Evolutionary conservation across 2,113 vertebrate genomes (phyloP).

Genomic region (Excalfactoria chinensis): DNA sequence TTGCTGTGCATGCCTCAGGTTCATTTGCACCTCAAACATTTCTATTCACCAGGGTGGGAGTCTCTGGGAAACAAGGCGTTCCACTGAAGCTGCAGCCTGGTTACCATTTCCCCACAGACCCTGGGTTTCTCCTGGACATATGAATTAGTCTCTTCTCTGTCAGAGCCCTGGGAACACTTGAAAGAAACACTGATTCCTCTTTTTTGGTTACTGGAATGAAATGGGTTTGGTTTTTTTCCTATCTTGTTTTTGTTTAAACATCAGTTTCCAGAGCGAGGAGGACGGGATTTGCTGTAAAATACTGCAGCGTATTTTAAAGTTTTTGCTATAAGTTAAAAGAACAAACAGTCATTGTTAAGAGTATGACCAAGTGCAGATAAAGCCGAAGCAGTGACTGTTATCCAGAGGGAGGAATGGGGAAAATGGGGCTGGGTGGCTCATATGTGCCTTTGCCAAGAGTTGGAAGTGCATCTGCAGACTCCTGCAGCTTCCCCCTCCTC

Average conservation of each 20-base stretch:
- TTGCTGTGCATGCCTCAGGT: accelerated
- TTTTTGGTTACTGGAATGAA: neutral
- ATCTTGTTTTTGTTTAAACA: neutral
- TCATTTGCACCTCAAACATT: neutral
- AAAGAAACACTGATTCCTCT: slow-evolving; percentile 22
- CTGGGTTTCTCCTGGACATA: neutral
- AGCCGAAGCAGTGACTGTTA: neutral
- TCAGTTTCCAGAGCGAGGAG: neutral
- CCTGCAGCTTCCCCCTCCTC: neutral
- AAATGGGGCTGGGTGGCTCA: neutral
- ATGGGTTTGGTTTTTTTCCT: neutral
- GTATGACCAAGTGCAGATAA: neutral
- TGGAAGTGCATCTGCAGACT: neutral
- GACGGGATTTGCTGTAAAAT: neutral
- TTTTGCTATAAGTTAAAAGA: neutral
- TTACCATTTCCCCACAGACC: neutral
- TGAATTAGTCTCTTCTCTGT: neutral
- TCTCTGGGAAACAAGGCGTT: accelerated
- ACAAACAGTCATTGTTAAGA: neutral
- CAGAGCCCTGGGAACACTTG: neutral
- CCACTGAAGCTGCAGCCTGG: neutral
- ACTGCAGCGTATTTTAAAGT: neutral
- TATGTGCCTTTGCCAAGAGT: neutral
- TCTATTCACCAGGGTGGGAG: neutral
- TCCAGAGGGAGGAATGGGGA: neutral